These are phyloP conservation scores for Drosophila asahinai DNA, from an alignment of 1,140 invertebrate species.

Conservation along the genomic window DNA sequence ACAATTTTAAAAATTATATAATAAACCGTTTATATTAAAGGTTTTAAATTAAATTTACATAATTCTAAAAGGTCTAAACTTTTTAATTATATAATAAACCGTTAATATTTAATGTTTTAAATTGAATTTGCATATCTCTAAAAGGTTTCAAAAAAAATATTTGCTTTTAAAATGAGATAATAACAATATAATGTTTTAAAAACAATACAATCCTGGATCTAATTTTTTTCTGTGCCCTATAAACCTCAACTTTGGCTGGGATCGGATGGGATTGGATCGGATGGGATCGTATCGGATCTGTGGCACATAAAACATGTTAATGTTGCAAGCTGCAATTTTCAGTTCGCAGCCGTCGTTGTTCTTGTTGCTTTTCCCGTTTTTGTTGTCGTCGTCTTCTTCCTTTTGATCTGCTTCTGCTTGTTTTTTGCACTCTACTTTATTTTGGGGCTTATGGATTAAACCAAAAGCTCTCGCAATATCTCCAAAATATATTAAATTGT, in stretches of 20 bases:
- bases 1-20: no score
- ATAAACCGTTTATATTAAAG: no score
- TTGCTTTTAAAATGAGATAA: no score
- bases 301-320: conserved; percentile 73
- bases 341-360: conserved; percentile 12
- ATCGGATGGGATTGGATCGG: conserved; percentile 19
- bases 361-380: conserved; percentile 6
- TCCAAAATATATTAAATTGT: no score
- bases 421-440: conserved; percentile 15
- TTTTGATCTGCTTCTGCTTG: conserved; percentile 44
- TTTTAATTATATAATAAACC: no score
- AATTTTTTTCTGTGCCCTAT: conserved; percentile 15
- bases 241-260: conserved; percentile 20
- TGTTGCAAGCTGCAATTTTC: conserved; percentile 77
- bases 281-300: conserved; percentile 24
- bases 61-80: no score
- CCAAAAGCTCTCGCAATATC: no score
- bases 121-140: no score
- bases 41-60: no score
- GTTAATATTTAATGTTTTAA: no score
- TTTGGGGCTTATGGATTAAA: background rate
- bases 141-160: no score
- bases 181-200: background rate
- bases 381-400: conserved; percentile 22
- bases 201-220: background rate